Conservation (phyloP, 2,888 invertebrate species). For the Strigamia maritima region DNA sequence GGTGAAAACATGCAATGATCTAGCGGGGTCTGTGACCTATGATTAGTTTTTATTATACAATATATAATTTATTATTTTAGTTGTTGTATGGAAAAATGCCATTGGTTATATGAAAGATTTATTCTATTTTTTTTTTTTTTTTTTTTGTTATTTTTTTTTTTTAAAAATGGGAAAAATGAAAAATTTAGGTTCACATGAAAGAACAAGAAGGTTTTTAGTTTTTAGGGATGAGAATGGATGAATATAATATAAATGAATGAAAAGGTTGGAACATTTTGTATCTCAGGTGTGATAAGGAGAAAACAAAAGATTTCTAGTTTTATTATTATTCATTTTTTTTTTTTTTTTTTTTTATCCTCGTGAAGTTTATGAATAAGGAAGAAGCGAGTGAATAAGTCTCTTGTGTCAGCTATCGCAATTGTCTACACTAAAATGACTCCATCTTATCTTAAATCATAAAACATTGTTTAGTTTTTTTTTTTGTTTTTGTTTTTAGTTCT, state of each 20-base stretch:
- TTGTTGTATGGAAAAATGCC: background rate
- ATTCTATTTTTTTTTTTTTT: background rate
- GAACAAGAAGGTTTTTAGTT: constrained; percentile 24
- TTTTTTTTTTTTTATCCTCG: background rate
- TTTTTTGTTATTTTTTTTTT: background rate
- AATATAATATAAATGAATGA: background rate
- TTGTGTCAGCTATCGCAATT: constrained; percentile 24
- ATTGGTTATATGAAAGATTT: background rate
- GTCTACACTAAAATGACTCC: constrained; percentile 5
- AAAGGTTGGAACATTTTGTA: background rate
- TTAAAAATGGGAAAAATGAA: background rate
- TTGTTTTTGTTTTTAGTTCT: too few relatives aligned
- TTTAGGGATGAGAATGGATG: constrained; percentile 3
- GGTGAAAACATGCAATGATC: constrained; percentile 11
- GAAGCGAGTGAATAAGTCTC: background rate
- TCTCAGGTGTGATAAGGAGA: constrained; percentile 25
- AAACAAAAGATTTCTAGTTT: constrained; percentile 1
- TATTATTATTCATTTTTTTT: background rate
- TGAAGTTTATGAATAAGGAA: constrained; percentile 14
- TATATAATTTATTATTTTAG: background rate
- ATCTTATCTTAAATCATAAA: constrained; percentile 1
- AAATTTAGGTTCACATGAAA: constrained; percentile 9
- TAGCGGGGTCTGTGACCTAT: constrained; percentile 9
- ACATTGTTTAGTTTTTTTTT: background rate
- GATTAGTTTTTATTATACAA: background rate